These are phyloP conservation scores for Tolmerus cingulatus DNA, from an alignment of 2,888 invertebrate genomes.

Conservation along the genomic window DNA sequence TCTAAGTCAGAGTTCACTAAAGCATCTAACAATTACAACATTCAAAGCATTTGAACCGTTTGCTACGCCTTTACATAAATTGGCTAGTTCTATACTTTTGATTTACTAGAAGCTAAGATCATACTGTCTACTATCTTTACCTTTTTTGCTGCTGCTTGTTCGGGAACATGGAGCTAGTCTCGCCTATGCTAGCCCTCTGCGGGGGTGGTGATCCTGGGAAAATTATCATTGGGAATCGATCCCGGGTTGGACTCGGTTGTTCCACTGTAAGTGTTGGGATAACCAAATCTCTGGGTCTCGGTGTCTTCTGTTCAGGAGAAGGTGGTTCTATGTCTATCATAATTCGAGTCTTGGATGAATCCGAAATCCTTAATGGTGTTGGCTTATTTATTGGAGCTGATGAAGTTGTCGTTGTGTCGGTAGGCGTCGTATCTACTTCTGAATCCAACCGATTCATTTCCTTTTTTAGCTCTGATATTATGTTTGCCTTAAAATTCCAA, in stretches of 20 bases:
- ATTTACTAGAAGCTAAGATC: background rate
- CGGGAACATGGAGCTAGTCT: slow-evolving; percentile 61
- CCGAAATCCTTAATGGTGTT: slow-evolving; percentile 36
- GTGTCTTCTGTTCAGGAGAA: slow-evolving; percentile 54
- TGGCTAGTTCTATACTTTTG: background rate
- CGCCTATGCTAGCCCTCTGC: slow-evolving; percentile 62
- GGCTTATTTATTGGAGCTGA: slow-evolving; percentile 52
- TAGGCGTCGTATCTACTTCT: slow-evolving; percentile 53
- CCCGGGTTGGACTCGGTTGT: slow-evolving; percentile 74
- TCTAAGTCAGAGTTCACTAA: slow-evolving; percentile 4
- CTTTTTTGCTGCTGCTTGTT: slow-evolving; percentile 65
- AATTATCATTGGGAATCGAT: slow-evolving; percentile 62
- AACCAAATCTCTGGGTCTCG: slow-evolving; percentile 65
- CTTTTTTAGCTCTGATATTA: slow-evolving; percentile 44
- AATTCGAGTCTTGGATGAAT: slow-evolving; percentile 50
- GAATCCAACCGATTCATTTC: slow-evolving; percentile 50
- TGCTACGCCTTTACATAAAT: background rate
- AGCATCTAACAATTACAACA: background rate
- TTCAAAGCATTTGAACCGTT: background rate
- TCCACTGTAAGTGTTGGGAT: slow-evolving; percentile 74
- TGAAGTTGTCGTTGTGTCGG: slow-evolving; percentile 54
- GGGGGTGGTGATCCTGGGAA: slow-evolving; percentile 69
- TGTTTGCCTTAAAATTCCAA: slow-evolving; percentile 8
- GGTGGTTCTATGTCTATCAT: slow-evolving; percentile 57
- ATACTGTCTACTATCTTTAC: slow-evolving; percentile 46